Evolutionary conservation across 2,888 invertebrate genomes (phyloP).

Genomic region (Drosophila pseudotalamancana): DNA sequence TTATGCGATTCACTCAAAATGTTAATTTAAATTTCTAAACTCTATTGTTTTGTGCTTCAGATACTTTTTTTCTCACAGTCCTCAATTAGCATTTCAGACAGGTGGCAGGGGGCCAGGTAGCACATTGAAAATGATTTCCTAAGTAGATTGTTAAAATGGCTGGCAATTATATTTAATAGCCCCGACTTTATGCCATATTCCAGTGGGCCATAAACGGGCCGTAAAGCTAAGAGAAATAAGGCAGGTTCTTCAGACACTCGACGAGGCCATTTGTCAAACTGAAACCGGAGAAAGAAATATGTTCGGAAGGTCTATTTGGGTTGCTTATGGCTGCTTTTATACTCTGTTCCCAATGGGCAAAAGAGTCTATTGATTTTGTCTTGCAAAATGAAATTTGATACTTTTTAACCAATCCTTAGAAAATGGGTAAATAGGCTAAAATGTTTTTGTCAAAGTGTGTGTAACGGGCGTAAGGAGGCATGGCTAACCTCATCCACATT

Average conservation of each 20-base stretch:
- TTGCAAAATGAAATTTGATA: too few species aligned
- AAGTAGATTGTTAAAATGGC: slow-evolving; percentile 77
- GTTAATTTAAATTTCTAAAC: slow-evolving; percentile 71
- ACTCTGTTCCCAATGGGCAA: too few species aligned
- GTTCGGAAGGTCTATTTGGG: slow-evolving; percentile 5
- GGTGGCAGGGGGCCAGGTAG: slow-evolving; percentile 2
- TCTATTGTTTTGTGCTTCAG: slow-evolving; percentile 57
- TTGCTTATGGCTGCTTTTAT: not conserved
- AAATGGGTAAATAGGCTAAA: too few species aligned
- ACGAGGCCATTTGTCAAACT: slow-evolving; percentile 55
- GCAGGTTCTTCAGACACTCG: slow-evolving; percentile 19
- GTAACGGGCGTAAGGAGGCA: too few species aligned
- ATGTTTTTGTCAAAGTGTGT: too few species aligned
- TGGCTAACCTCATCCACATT: too few species aligned
- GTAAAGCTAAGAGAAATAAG: slow-evolving; percentile 32
- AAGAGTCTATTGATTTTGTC: too few species aligned
- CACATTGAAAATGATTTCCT: slow-evolving; percentile 74
- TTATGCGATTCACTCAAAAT: slow-evolving; percentile 70
- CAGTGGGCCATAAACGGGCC: slow-evolving; percentile 57
- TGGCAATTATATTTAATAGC: slow-evolving; percentile 75
- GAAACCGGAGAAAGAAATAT: slow-evolving; percentile 25
- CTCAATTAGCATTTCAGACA: slow-evolving; percentile 61
- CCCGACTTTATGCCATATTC: slow-evolving; percentile 48
- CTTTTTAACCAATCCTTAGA: too few species aligned
- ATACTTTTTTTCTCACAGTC: slow-evolving; percentile 30